Conservation (phyloP, 2,888 invertebrate genomes). For the Norana najaformis region DNA sequence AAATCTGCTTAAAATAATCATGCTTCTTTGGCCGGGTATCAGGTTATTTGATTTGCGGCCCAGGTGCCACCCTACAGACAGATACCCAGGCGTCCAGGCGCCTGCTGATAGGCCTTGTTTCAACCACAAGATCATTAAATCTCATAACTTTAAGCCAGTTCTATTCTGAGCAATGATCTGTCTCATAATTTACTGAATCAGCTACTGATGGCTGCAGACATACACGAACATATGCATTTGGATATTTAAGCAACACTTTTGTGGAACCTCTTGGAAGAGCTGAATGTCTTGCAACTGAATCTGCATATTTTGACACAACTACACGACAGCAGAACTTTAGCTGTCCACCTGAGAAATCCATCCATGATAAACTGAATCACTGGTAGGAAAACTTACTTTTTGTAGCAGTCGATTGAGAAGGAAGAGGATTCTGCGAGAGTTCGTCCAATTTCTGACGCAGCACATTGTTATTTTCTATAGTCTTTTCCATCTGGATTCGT, state of each 20-base stretch:
- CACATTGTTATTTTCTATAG: slow-evolving; percentile 49
- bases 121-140: too few species aligned
- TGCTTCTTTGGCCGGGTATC: too few species aligned
- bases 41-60: too few species aligned
- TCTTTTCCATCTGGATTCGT: slow-evolving; percentile 49
- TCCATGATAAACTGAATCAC: not conserved
- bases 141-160: too few species aligned
- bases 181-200: too few species aligned
- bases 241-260: not conserved
- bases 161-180: not conserved
- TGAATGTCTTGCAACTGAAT: not conserved
- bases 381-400: not conserved
- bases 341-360: not conserved
- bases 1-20: too few species aligned
- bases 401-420: not conserved
- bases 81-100: too few species aligned
- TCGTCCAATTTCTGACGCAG: slow-evolving; percentile 39
- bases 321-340: not conserved
- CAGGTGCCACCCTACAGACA: too few species aligned
- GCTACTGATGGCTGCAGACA: not conserved
- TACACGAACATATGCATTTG: not conserved
- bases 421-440: not conserved
- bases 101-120: too few species aligned
- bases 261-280: not conserved
- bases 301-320: not conserved